A percentile compares a stretch with the other conserved stretches of the same genome.
These are phyloP conservation scores for Arvicanthis niloticus DNA, from an alignment of 2,113 vertebrate genomes.

Conservation along the genomic window DNA sequence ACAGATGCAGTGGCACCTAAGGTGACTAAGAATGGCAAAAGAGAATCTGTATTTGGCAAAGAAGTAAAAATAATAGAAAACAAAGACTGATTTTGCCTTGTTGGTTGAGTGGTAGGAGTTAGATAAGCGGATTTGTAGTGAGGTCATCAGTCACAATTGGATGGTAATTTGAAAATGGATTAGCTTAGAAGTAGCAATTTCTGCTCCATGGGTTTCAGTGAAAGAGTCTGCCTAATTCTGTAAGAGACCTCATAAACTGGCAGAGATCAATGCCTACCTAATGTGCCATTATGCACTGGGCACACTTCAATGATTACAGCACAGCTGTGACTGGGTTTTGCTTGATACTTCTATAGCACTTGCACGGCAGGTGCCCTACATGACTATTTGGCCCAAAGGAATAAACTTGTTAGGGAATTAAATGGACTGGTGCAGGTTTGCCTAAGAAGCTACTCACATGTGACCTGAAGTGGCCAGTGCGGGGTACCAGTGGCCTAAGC, in stretches of 20 bases:
- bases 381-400: conserved; percentile 81
- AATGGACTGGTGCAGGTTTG: conserved; percentile 38
- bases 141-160: conserved; percentile 87
- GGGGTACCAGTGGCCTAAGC: conserved; percentile 21
- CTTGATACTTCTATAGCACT: conserved; percentile 71
- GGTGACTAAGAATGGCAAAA: conserved; percentile 61
- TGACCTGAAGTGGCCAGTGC: conserved; percentile 58
- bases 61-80: conserved; percentile 66
- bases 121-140: conserved; percentile 85
- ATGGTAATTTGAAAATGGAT: conserved; percentile 89
- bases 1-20: conserved; percentile 57
- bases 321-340: conserved; percentile 82
- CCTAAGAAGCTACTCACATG: conserved; percentile 61
- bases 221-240: conserved; percentile 81
- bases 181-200: conserved; percentile 86
- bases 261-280: conserved; percentile 88
- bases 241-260: conserved; percentile 85
- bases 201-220: conserved; percentile 83
- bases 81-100: conserved; percentile 77
- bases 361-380: conserved; percentile 77
- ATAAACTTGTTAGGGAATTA: conserved; percentile 79
- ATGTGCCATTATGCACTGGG: conserved; percentile 87
- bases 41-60: conserved; percentile 56
- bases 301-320: conserved; percentile 81
- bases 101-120: conserved; percentile 80